These are phyloP conservation scores for Eupithecia centaureata DNA, from an alignment of 2,888 invertebrate species.

Conservation along the genomic window DNA sequence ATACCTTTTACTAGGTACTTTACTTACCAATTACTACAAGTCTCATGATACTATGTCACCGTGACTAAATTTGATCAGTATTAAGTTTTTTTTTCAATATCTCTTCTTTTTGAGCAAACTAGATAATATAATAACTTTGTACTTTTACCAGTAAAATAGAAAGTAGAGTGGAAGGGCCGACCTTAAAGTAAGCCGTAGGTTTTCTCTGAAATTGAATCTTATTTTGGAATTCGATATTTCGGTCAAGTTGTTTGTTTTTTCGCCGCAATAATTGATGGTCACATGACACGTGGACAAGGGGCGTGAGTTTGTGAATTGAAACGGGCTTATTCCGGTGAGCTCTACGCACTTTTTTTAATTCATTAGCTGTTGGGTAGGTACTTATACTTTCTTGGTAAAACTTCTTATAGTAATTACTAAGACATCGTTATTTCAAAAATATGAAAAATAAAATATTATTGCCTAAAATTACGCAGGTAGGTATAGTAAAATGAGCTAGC, in stretches of 20 bases:
- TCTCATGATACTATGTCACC: not conserved
- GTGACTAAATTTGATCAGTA: not conserved
- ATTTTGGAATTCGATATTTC: conserved; percentile 22
- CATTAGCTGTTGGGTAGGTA: not conserved
- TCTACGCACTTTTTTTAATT: conserved; percentile 12
- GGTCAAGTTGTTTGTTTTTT: conserved; percentile 57
- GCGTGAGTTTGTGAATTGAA: conserved; percentile 43
- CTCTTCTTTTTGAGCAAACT: not conserved
- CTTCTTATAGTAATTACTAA: too few relatives aligned
- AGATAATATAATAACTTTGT: not conserved
- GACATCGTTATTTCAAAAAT: too few relatives aligned
- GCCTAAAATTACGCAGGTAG: too few relatives aligned
- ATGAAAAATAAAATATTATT: too few relatives aligned
- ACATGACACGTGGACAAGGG: conserved; percentile 60
- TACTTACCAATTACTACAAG: too few relatives aligned
- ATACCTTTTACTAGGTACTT: too few relatives aligned
- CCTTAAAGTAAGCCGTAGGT: conserved; percentile 4
- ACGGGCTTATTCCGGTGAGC: conserved; percentile 40
- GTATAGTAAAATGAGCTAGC: too few relatives aligned
- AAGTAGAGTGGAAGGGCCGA: conserved; percentile 9
- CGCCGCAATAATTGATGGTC: conserved; percentile 67
- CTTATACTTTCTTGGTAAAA: not conserved
- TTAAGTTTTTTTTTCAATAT: not conserved
- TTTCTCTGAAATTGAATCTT: conserved; percentile 24
- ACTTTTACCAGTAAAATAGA: conserved; percentile 5